Conservation (phyloP, 2,888 invertebrate species). For the Magallana nippona region DNA sequence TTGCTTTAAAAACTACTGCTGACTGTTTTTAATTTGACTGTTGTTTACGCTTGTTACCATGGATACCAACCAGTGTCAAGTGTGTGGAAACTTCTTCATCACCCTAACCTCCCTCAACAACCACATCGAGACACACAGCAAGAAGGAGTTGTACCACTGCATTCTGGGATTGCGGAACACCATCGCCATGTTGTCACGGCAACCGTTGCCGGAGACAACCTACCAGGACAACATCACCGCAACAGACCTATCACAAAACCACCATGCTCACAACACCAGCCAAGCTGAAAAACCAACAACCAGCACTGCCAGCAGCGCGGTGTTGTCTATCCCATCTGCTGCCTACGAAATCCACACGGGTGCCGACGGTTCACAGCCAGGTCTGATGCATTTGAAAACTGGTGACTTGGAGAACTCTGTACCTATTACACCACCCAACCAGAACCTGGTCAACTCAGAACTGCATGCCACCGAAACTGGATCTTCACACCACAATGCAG, state of each 20-base stretch:
- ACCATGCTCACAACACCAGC: slow-evolving; percentile 7
- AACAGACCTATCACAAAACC: slow-evolving; percentile 10
- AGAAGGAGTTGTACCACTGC: slow-evolving; percentile 48
- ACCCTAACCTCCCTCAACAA: slow-evolving; percentile 40
- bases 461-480: background rate
- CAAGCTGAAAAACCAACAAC: background rate
- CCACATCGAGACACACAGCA: slow-evolving; percentile 50
- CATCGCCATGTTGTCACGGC: slow-evolving; percentile 15
- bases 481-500: background rate
- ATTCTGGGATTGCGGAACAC: slow-evolving; percentile 33
- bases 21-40: background rate
- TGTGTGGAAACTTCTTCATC: slow-evolving; percentile 47
- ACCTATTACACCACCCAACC: slow-evolving; percentile 2
- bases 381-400: background rate
- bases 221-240: slow-evolving; percentile 35
- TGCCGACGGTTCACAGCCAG: slow-evolving; percentile 14
- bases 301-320: too few relatives aligned
- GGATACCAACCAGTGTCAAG: slow-evolving; percentile 50
- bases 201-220: slow-evolving; percentile 20
- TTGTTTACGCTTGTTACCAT: slow-evolving; percentile 13
- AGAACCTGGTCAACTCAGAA: background rate
- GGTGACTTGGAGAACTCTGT: background rate
- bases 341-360: slow-evolving; percentile 2
- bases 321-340: background rate
- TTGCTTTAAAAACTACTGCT: slow-evolving; percentile 22